A percentile compares a stretch with the other conserved stretches of the same genome.
Evolutionary conservation across 23 tunicate species (phyloP).

Genomic region (Trididemnum miniatum): DNA sequence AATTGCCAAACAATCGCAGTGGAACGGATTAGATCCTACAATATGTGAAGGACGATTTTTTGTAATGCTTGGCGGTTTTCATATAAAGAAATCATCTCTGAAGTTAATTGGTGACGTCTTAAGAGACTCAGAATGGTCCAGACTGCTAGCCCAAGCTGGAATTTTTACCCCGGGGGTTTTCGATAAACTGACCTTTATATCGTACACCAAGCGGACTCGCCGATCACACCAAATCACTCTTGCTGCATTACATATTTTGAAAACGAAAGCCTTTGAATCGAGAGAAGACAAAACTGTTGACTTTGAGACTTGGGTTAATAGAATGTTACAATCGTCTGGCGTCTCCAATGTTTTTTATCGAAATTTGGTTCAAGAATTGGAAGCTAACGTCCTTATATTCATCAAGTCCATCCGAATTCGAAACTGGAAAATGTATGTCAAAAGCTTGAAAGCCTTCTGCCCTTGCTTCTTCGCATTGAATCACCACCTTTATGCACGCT

Average conservation of each 20-base stretch:
- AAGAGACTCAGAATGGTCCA: not conserved
- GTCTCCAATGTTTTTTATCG: slow-evolving; percentile 13
- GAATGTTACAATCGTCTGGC: not conserved
- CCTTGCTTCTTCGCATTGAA: slow-evolving; percentile 10
- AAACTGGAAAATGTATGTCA: slow-evolving; percentile 7
- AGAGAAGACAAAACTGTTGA: not conserved
- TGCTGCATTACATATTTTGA: not conserved
- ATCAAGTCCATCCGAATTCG: not conserved
- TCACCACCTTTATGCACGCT: slow-evolving; percentile 6
- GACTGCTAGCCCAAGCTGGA: not conserved
- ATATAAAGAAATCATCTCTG: not conserved
- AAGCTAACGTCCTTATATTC: not conserved
- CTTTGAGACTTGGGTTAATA: not conserved
- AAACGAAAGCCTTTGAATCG: not conserved
- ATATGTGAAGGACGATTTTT: not conserved
- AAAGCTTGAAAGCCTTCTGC: not conserved
- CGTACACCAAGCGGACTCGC: not conserved
- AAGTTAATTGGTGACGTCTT: slow-evolving; percentile 3
- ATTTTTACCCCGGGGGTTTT: not conserved
- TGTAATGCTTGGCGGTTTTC: slow-evolving; percentile 2
- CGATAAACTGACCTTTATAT: not conserved
- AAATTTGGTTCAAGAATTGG: not conserved
- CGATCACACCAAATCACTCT: not conserved
- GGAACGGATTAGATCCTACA: not conserved
- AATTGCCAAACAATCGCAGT: slow-evolving; percentile 11